Conservation (phyloP, 2,797 vertebrate genomes). For the Orestias chungarensis region DNA sequence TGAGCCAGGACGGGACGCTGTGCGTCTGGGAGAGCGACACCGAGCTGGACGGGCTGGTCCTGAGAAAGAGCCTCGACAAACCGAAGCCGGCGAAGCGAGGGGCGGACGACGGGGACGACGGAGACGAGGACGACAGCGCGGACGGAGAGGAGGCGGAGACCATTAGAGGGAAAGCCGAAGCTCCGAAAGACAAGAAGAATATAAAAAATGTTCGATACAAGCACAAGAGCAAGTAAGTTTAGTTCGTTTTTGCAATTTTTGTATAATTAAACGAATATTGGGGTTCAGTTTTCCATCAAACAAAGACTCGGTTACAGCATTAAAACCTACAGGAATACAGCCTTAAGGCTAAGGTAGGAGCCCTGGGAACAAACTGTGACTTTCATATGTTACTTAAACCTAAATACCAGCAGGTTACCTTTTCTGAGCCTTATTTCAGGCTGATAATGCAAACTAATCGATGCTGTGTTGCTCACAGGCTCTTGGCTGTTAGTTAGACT, state of each 20-base stretch:
- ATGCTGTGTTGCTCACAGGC: too few relatives aligned
- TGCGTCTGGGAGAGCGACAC: constrained; percentile 96
- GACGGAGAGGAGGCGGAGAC: constrained; percentile 79
- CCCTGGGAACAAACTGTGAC: too few relatives aligned
- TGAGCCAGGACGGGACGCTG: constrained; percentile 91
- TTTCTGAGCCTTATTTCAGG: too few relatives aligned
- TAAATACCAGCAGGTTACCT: too few relatives aligned
- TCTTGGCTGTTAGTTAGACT: too few relatives aligned
- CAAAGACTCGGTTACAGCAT: neutral
- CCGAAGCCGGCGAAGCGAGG: constrained; percentile 18
- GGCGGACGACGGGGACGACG: constrained; percentile 50
- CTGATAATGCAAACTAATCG: too few relatives aligned
- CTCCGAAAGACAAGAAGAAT: constrained; percentile 70
- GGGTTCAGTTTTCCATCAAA: too few relatives aligned
- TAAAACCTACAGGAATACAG: neutral
- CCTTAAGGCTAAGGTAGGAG: too few relatives aligned
- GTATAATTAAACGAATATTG: neutral
- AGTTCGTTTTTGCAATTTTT: neutral
- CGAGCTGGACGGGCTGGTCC: constrained; percentile 80
- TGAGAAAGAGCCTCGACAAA: constrained; percentile 48
- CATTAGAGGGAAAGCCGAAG: constrained; percentile 81
- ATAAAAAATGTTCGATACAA: constrained; percentile 85
- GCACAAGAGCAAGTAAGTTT: constrained; percentile 86
- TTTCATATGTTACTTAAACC: too few relatives aligned
- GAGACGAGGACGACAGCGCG: constrained; percentile 43